phyloP scores from a whole-genome alignment of 2,113 vertebrate genomes.

The Malurus elegans region DNA sequence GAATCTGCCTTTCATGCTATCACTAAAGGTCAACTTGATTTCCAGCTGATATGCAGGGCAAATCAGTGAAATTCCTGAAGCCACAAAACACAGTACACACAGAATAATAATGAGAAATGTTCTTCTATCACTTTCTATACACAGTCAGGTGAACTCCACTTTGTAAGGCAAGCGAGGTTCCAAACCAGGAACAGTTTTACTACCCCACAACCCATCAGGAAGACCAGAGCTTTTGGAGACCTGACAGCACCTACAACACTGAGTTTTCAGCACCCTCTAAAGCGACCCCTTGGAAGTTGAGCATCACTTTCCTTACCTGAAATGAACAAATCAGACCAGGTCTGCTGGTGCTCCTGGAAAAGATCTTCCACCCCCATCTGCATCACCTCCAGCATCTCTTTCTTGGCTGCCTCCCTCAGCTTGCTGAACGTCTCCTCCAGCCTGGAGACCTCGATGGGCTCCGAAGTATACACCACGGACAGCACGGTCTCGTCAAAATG shows the following conservation, averaged over 20 bases:
- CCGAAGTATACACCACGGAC: constrained; percentile 85
- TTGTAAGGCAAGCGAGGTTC: neutral
- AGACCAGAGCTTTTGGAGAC: neutral
- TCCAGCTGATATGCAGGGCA: neutral
- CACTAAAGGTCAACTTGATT: neutral
- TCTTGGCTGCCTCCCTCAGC: constrained; percentile 83
- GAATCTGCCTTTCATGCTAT: neutral
- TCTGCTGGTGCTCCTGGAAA: constrained; percentile 85
- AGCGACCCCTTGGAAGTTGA: neutral
- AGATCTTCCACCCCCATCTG: constrained; percentile 78
- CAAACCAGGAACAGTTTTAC: neutral
- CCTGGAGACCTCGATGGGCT: constrained; percentile 72
- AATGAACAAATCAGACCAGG: constrained; percentile 93
- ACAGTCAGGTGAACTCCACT: neutral
- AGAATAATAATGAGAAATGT: neutral
- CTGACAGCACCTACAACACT: neutral
- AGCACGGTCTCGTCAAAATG: constrained; percentile 84
- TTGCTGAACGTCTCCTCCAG: constrained; percentile 81
- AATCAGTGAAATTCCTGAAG: neutral
- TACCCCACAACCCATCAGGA: neutral
- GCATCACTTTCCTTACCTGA: constrained; percentile 77
- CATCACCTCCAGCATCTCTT: constrained; percentile 88
- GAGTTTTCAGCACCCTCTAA: neutral
- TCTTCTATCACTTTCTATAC: neutral
- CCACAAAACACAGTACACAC: neutral